Evolutionary conservation across 2,888 invertebrate species (phyloP), one percentile per base, ranked within the genome.

Genomic region (Girardia tigrina): DNA sequence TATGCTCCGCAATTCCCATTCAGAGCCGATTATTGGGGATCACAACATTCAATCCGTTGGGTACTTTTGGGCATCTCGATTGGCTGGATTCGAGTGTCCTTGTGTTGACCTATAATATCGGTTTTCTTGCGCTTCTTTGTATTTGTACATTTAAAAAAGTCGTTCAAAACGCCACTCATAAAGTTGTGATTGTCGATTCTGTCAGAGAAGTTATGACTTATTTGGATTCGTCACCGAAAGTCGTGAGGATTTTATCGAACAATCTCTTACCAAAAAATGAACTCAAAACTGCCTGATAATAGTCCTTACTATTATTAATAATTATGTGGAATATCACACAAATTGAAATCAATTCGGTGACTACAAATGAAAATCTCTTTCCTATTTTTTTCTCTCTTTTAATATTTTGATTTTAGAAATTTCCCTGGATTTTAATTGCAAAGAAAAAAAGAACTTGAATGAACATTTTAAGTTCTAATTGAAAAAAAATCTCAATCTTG

Each of bases 61-160:
- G 97, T 69, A 92, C 94, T 85, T 98, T 93, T 85, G 95, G 97
- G 0, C 90, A 91, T 81, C 92, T 98, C 82, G 92, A 95, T 82
- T 98, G 98, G 98, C 88, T 98, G 77, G 94, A 94, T 75, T 95
- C 94, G 86, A 93, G 95, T 85, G 90, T 90, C 85, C 89, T 97
- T 80, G 93, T 98, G 77, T 86, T 97, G 73, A 86, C 91, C 56
- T 97, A 95, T 86, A 97, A 98, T 86, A 86, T 92, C 77, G 89
- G 92, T 77, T 98, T 98, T 86, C 92, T 92, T 1, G 92, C 92
- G 23, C n/a, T 56, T 6, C 4, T 56, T 8, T 12, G 6, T n/a
- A 56, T 56, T 16, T 56, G n/a, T 23, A n/a, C 20, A 6, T 56
- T 56, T 23, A 56, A 56, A 16, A 56, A 56, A 56, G 23, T 56